Base-by-base conservation (phyloP, 2,797 vertebrate species). In the Spheniscus humboldti region DNA sequence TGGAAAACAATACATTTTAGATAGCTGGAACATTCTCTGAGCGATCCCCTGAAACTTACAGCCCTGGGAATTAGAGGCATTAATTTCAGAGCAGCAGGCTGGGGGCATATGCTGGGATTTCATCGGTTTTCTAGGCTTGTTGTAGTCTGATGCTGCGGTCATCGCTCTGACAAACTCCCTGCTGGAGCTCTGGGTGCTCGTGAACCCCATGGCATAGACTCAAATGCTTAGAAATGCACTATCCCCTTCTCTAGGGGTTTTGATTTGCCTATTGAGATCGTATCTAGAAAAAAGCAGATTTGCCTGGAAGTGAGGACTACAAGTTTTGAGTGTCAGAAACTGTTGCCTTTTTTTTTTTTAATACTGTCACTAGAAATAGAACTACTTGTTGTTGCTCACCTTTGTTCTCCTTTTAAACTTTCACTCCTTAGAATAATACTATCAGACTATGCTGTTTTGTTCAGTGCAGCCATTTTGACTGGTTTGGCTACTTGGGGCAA, bases 131-230 rank as follows among this genome's bases (percentile, higher is more conserved):
- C 66, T 66, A 8, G 50, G 10, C 57, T 80, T 67, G 73, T 17
- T 1, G 3, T 13, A 41, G 47, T 5, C 30, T 25, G 41, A 16
- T 50, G 37, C n/a, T n/a, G 53, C 0, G 3, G 14, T 59, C 19
- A 2, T 60, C 0, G 1, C 43, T 53, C 53, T 52, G 60, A 43
- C 23, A 22, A 68, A 76, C 11, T 52, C 43, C 0, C 0, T 0
- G 6, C n/a, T 43, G 31, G 37, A 86, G 19, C n/a, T 92, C 33
- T 68, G 60, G 33, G 62, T 1, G 1, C 39, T 87, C 6, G 0
- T 16, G 39, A 81, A 8, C 28, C 28, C 47, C 13, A 5, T 9
- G 24, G 55, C 11, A 48, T 50, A 55, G 43, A 28, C 33, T 82
- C 30, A 47, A 69, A 62, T 5, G 11, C 33, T 81, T 33, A 48